Evolutionary conservation across 2,888 invertebrate species (phyloP), one percentile per base, ranked within the genome.

Genomic region (Drosophila robusta): DNA sequence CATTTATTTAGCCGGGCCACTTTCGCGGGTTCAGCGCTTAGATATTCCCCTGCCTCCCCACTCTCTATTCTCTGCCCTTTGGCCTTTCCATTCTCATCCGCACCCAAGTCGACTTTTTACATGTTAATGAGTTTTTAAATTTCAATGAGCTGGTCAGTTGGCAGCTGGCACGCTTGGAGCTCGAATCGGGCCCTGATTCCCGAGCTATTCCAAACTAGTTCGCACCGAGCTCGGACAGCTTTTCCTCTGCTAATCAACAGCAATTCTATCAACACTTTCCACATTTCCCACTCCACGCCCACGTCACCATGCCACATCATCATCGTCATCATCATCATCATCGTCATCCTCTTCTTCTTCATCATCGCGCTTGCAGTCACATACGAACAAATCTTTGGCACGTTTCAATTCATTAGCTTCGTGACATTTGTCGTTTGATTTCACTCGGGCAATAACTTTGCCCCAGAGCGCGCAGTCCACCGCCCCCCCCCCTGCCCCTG

Each of bases 401-500:
- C 88, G 85, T 86, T 86, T 87, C 85, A 85, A 85, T 83, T 87
- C 85, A 87, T 86, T 86, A 86, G 86, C 87, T 86, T 77, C 83
- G 83, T 86, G 85, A 85, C 85, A 87, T 86, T 87, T 87, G 79
- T 86, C 83, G 79, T 86, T 83, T 86, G 88, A 86, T 81, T 86
- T 86, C 83, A 81, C 57, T 74, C 56, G 81, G 84, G 75, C 75
- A 84, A 87, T 75, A 84, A 78, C 74, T 79, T 70, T 54, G 62
- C 58, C 45, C 69, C 50, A 32, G n/a, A n/a, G n/a, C n/a, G n/a
- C n/a, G n/a, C n/a, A n/a, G n/a, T n/a, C n/a, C n/a, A n/a, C n/a
- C n/a, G n/a, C n/a, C n/a, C 41, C 41, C 18, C 22, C 63, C 50
- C 32, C 11, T 1, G 6, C 26, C 11, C 11, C 24, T 7, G 16